These are phyloP conservation scores for Byasa hedistus DNA, from an alignment of 2,888 invertebrate genomes.

Conservation along the genomic window DNA sequence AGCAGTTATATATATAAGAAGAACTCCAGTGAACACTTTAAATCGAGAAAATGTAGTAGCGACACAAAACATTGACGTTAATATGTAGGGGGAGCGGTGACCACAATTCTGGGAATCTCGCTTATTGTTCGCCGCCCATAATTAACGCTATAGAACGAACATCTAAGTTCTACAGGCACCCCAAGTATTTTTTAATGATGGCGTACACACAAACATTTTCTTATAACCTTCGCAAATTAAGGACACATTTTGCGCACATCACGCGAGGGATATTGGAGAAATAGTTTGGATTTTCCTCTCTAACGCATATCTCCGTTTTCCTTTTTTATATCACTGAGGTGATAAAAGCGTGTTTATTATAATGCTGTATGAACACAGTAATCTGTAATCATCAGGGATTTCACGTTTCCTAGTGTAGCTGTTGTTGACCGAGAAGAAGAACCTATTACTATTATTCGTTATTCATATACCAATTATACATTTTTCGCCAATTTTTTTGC, in stretches of 20 bases:
- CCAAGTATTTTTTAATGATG: conserved; percentile 30
- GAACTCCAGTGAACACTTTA: neutral
- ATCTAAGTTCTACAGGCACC: conserved; percentile 13
- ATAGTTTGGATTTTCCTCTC: neutral
- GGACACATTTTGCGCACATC: conserved; percentile 5
- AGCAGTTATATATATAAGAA: no score
- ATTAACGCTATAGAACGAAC: conserved; percentile 28
- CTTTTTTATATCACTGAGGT: neutral
- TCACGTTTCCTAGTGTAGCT: no score
- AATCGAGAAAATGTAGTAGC: conserved; percentile 22
- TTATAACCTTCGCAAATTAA: conserved; percentile 15
- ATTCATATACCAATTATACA: no score
- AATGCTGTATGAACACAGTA: neutral
- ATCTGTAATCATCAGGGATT: no score
- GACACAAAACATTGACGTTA: conserved; percentile 27
- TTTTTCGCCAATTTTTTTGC: no score
- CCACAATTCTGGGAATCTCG: conserved; percentile 30
- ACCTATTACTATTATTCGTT: no score
- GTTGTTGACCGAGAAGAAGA: no score
- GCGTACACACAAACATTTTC: conserved; percentile 17
- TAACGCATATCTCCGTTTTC: neutral
- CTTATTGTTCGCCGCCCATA: conserved; percentile 30
- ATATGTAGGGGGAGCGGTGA: conserved; percentile 26
- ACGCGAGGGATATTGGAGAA: neutral
- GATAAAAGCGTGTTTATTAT: neutral